phyloP scores from a whole-genome alignment of 1,140 invertebrate genomes.

The Glossosoma conforme region DNA sequence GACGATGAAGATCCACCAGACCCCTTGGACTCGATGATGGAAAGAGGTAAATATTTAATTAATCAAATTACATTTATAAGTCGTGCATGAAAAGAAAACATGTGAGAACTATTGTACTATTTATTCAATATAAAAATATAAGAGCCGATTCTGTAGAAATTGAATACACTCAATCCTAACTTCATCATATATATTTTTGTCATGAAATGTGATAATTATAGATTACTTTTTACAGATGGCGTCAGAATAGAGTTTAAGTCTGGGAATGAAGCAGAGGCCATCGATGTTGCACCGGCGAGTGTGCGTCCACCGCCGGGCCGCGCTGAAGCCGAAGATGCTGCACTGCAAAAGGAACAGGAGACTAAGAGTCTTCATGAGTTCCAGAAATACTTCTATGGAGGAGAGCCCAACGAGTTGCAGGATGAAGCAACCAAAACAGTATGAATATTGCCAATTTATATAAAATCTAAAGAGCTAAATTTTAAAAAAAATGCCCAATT shows the following conservation, averaged over 20 bases:
- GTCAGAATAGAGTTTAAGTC: conserved; percentile 74
- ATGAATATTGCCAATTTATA: neutral
- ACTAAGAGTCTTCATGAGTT: conserved; percentile 25
- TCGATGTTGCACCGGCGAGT: conserved; percentile 58
- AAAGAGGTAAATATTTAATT: conserved; percentile 17
- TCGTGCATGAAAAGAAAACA: too few relatives aligned
- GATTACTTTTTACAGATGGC: conserved; percentile 48
- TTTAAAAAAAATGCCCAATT: too few relatives aligned
- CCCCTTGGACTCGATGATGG: conserved; percentile 6
- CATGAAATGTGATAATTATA: too few relatives aligned
- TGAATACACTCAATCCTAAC: too few relatives aligned
- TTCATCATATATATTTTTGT: too few relatives aligned
- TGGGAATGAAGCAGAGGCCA: conserved; percentile 78
- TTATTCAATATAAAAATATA: too few relatives aligned
- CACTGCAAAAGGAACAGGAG: conserved; percentile 22
- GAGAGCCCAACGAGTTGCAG: conserved; percentile 3
- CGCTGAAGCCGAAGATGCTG: neutral
- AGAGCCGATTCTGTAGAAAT: too few relatives aligned
- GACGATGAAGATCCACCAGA: conserved; percentile 35
- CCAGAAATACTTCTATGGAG: conserved; percentile 20
- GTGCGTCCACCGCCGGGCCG: conserved; percentile 22
- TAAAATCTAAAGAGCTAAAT: conserved; percentile 5
- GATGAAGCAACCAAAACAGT: conserved; percentile 9
- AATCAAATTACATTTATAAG: too few relatives aligned
- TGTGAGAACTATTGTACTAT: too few relatives aligned